phyloP scores from a whole-genome alignment of 2,888 invertebrate species.

The Hypercompe scribonia region DNA sequence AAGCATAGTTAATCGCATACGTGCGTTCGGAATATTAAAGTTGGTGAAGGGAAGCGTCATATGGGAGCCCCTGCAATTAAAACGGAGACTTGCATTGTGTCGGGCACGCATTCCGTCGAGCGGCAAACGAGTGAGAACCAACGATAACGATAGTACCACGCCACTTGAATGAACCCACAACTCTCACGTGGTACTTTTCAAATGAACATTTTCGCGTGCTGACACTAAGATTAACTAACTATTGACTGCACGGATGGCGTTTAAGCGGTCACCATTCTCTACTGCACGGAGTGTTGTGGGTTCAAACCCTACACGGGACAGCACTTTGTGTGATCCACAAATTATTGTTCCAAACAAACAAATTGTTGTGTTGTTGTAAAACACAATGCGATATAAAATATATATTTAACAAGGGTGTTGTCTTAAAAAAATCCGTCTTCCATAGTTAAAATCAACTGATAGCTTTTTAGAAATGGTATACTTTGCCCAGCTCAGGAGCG shows the following conservation, averaged over 20 bases:
- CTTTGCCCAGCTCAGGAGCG: background rate
- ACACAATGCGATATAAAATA: too few relatives aligned
- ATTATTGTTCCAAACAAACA: too few relatives aligned
- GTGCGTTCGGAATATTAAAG: slow-evolving; percentile 82
- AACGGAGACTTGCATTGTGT: slow-evolving; percentile 71
- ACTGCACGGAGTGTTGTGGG: too few relatives aligned
- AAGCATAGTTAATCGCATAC: slow-evolving; percentile 83
- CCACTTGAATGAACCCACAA: slow-evolving; percentile 23
- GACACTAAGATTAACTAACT: too few relatives aligned
- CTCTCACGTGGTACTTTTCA: slow-evolving; percentile 1
- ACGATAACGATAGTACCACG: slow-evolving; percentile 52
- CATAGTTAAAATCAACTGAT: background rate
- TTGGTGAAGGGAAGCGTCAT: slow-evolving; percentile 81
- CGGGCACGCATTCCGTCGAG: slow-evolving; percentile 71
- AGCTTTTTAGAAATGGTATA: background rate
- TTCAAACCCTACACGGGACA: too few relatives aligned
- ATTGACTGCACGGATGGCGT: too few relatives aligned
- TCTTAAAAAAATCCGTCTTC: too few relatives aligned
- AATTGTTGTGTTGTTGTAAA: too few relatives aligned
- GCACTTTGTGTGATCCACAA: too few relatives aligned
- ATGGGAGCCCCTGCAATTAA: slow-evolving; percentile 79
- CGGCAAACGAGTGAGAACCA: slow-evolving; percentile 51
- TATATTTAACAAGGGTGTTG: too few relatives aligned
- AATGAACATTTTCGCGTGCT: background rate
- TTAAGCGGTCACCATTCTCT: too few relatives aligned